phyloP scores from a whole-genome alignment of 2,797 vertebrate genomes.

The Pseudotriccus pelzelni region DNA sequence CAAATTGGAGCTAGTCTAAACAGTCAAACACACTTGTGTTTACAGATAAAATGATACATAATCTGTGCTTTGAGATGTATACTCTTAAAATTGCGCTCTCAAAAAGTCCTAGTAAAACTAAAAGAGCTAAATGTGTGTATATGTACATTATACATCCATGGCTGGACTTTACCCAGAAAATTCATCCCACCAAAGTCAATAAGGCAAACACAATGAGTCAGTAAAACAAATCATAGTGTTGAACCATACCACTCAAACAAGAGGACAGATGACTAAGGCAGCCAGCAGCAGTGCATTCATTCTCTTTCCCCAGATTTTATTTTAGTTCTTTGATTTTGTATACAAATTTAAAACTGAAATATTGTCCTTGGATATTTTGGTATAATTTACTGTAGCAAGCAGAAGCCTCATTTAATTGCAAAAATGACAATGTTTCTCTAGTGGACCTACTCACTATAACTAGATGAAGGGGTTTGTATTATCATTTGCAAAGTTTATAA shows the following conservation, averaged over 20 bases:
- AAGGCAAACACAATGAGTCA: not conserved
- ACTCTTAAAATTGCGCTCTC: not conserved
- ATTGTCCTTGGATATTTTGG: not conserved
- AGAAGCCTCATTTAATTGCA: not conserved
- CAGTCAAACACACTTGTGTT: not conserved
- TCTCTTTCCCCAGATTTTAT: not conserved
- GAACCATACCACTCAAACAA: not conserved
- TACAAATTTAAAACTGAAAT: not conserved
- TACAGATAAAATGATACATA: not conserved
- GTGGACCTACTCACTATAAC: not conserved
- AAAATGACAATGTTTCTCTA: not conserved
- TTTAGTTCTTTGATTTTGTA: not conserved
- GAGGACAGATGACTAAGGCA: not conserved
- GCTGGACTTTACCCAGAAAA: not conserved
- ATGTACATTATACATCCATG: not conserved
- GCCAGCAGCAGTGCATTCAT: not conserved
- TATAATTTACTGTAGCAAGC: not conserved
- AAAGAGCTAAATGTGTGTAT: not conserved
- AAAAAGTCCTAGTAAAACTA: not conserved
- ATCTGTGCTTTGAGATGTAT: not conserved
- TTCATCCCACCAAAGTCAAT: not conserved
- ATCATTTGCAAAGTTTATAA: not conserved
- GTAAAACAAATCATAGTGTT: not conserved
- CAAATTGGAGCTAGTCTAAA: not conserved
- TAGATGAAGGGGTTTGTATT: not conserved